phyloP scores from a whole-genome alignment of 2,888 invertebrate genomes.

The Ypsolopha scabrella region DNA sequence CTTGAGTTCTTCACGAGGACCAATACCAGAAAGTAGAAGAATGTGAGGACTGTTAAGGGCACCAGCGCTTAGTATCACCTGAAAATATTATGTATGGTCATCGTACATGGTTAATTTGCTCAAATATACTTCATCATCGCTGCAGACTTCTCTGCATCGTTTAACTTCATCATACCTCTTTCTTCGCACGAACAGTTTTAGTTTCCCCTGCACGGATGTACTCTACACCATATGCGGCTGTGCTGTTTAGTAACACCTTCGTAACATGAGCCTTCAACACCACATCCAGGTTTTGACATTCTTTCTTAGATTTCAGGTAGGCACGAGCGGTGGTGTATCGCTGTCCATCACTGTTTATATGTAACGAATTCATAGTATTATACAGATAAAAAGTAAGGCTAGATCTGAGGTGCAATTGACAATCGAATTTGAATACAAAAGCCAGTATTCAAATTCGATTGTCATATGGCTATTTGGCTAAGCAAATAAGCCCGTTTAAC shows the following conservation, averaged over 20 bases:
- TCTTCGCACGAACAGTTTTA: slow-evolving; percentile 46
- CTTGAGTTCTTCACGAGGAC: slow-evolving; percentile 64
- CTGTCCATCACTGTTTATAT: slow-evolving; percentile 46
- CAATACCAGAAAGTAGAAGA: slow-evolving; percentile 74
- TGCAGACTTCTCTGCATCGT: neutral
- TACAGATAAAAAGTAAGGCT: neutral
- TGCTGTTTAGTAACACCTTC: slow-evolving; percentile 54
- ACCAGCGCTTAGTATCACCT: slow-evolving; percentile 72
- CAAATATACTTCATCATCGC: too few species aligned
- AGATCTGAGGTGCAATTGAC: too few species aligned
- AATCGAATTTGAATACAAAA: too few species aligned
- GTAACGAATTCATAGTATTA: neutral
- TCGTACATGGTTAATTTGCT: too few species aligned
- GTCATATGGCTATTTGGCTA: too few species aligned
- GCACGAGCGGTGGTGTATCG: slow-evolving; percentile 72
- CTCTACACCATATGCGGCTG: slow-evolving; percentile 64
- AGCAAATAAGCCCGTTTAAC: too few species aligned
- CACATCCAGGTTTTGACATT: slow-evolving; percentile 67
- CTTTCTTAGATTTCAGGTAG: slow-evolving; percentile 48
- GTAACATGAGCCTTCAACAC: slow-evolving; percentile 70
- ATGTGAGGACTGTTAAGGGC: slow-evolving; percentile 74
- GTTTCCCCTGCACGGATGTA: slow-evolving; percentile 46
- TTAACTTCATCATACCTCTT: slow-evolving; percentile 42
- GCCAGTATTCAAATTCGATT: too few species aligned
- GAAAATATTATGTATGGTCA: slow-evolving; percentile 11